Evolutionary conservation across 53 echinoderm and acorn worm species (phyloP), one percentile per base, ranked within the genome.

Genomic region (Henricia sp.): DNA sequence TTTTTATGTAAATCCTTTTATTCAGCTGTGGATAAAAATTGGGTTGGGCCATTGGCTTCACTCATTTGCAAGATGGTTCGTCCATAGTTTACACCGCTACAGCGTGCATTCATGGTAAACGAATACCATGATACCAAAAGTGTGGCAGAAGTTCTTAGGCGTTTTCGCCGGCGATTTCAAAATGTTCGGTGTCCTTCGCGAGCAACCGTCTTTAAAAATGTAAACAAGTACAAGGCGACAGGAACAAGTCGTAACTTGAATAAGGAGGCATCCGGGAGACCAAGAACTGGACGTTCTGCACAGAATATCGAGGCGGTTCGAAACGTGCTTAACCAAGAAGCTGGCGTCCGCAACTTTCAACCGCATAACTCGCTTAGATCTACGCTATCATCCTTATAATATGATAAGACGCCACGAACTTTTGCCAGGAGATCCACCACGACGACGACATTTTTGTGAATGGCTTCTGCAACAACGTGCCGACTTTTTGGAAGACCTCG

Each of bases 351-450:
- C 73, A 46, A 73, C 73, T 12, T 73, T 60, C 64, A 82, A 65
- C 36, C 41, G 50, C 17, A 82, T 82, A 23, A 65, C 65, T 53
- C 48, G 66, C 36, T 50, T 44, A 28, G 66, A 82, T 29, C 48
- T 82, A 30, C 41, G 29, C 11, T 65, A 42, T 82, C 65, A 65
- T 38, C 66, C 82, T 10, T 65, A 82, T 53, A 63, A 82, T 36
- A 82, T 82, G 66, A 82, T 82, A 40, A 73, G 53, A 34, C 43
- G 65, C n/a, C 82, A 82, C 37, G 64, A 65, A 44, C 82, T 82
- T 20, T 50, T 82, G 19, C 46, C 63, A 44, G 19, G 82, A 21
- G 82, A 82, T 43, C 82, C 9, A 27, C 46, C 46, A 30, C 41
- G 82, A 63, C 43, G 82, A 10, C 19, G 63, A 43, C 32, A 20